Evolutionary conservation across 2,113 vertebrate species (phyloP).

Genomic region (Ciconia boyciana): DNA sequence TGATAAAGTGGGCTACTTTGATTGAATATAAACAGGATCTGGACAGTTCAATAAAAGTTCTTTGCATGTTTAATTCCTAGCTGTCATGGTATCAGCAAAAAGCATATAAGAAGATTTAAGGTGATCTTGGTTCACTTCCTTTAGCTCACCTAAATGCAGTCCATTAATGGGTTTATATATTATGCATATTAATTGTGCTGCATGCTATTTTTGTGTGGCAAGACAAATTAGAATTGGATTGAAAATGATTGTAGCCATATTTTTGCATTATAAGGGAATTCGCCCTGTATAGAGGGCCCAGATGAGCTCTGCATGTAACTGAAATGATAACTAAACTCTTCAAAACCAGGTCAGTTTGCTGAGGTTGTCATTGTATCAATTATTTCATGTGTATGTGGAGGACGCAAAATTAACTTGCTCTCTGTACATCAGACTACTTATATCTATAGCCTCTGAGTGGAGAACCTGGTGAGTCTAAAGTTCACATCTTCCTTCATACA

Average conservation of each 20-base stretch:
- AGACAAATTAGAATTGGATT: neutral
- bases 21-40: constrained; percentile 55
- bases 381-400: neutral
- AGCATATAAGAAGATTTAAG: constrained; percentile 25
- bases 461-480: neutral
- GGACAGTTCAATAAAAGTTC: constrained; percentile 53
- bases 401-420: neutral
- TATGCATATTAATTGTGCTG: constrained; percentile 29
- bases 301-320: neutral
- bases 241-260: neutral
- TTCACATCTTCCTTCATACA: neutral
- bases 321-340: neutral
- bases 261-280: neutral
- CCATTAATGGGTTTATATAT: constrained; percentile 13
- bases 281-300: neutral
- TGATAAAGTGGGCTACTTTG: constrained; percentile 44
- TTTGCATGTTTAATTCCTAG: constrained; percentile 57
- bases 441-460: neutral
- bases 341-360: neutral
- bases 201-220: neutral
- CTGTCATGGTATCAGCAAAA: constrained; percentile 25
- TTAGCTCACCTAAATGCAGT: constrained; percentile 29
- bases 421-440: neutral
- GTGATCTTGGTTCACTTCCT: constrained; percentile 11
- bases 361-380: neutral